Evolutionary conservation across 2,113 vertebrate species (phyloP).

Genomic region (Porphyrio hochstetteri): DNA sequence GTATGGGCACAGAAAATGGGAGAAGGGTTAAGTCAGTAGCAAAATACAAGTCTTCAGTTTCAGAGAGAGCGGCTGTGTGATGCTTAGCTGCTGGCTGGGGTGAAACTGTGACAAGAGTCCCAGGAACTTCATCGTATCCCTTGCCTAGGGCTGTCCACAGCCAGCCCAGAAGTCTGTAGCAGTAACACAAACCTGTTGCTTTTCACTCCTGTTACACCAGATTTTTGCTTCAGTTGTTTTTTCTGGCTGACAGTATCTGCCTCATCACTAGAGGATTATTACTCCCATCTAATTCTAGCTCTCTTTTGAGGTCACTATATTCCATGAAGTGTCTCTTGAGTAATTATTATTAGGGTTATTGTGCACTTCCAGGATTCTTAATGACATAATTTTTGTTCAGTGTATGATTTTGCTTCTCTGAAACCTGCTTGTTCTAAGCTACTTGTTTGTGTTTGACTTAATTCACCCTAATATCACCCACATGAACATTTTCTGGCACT

Average conservation of each 20-base stretch:
- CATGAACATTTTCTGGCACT: conserved; percentile 15
- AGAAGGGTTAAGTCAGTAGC: not conserved
- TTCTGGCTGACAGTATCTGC: not conserved
- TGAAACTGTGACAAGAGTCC: no score
- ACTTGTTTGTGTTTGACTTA: not conserved
- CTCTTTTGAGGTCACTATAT: not conserved
- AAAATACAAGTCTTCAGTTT: not conserved
- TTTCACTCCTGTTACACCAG: not conserved
- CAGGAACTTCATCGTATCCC: not conserved
- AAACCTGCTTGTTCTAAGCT: not conserved
- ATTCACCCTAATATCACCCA: not conserved
- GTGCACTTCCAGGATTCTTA: not conserved
- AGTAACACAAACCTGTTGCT: not conserved
- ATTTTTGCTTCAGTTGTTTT: not conserved
- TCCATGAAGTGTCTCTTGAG: not conserved
- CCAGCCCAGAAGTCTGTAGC: not conserved
- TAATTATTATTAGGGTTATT: not conserved
- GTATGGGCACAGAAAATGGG: not conserved
- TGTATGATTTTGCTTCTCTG: not conserved
- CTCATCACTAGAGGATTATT: not conserved
- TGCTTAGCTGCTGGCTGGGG: no score
- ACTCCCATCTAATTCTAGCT: not conserved
- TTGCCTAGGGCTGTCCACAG: not conserved
- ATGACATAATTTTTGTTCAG: not conserved
- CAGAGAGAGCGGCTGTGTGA: not conserved